Percentiles rank a stretch among this genome's conserved stretches.
These are phyloP conservation scores for Leptopilina myrica DNA, from an alignment of 2,888 invertebrate genomes.

Conservation along the genomic window DNA sequence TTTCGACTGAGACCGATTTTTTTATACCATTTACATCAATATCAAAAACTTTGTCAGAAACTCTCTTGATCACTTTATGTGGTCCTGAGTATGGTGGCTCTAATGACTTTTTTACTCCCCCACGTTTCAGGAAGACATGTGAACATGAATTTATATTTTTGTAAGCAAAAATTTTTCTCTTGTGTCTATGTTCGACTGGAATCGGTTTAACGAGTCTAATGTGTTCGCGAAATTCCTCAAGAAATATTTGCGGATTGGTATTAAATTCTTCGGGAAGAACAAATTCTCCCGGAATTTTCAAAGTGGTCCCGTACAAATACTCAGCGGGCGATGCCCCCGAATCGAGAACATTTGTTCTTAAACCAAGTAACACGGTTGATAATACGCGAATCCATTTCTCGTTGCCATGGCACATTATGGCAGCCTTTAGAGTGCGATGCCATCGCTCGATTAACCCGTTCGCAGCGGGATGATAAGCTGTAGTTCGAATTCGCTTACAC, in stretches of 20 bases:
- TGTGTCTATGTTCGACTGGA: background rate
- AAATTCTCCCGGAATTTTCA: slow-evolving; percentile 51
- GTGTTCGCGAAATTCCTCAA: slow-evolving; percentile 45
- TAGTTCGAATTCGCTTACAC: background rate
- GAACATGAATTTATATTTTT: slow-evolving; percentile 10
- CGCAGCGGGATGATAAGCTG: background rate
- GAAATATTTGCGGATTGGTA: slow-evolving; percentile 37
- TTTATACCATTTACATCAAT: too few species aligned
- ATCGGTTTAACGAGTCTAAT: slow-evolving; percentile 32
- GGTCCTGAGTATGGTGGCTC: background rate
- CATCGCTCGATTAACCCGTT: background rate
- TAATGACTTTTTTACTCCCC: too few species aligned
- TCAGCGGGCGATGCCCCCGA: too few species aligned
- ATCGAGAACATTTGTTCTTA: background rate
- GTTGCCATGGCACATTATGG: background rate
- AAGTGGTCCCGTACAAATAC: background rate
- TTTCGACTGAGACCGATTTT: too few species aligned
- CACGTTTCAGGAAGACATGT: too few species aligned
- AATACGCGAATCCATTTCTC: background rate
- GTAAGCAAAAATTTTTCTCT: slow-evolving; percentile 5
- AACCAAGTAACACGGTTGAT: background rate
- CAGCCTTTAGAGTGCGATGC: background rate
- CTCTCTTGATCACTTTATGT: background rate
- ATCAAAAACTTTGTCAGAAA: too few species aligned
- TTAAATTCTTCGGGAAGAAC: slow-evolving; percentile 32